Base-by-base conservation (phyloP, 2,888 invertebrate genomes). In the Baccha elongata region DNA sequence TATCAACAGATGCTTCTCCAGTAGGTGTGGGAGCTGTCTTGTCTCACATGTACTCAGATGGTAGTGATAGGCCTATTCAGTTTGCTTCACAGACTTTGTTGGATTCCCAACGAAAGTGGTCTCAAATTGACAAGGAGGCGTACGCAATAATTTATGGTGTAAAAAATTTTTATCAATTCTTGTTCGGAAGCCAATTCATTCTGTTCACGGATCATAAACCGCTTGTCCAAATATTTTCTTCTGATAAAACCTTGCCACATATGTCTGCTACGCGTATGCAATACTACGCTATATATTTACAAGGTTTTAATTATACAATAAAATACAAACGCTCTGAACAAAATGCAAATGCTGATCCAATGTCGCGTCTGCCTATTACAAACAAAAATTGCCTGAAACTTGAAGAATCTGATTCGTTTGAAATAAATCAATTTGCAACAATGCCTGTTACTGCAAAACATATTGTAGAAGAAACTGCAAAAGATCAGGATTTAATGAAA, bases 11-110 rank as follows among this genome's bases (percentile, higher is more conserved):
- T n/a, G n/a, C 46, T 11, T 64, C 37, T 13, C 72, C 84, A 6
- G 84, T 72, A 8, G 86, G 86, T 6, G 86, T 19, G 19, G 17
- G 44, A 10, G 19, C 89, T 6, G 88, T 89, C 5, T 69, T 89
- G 17, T 86, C 85, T 1, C 89, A 89, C 62, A 84, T 85, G 11
- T 86, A 85, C 40, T 73, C 73, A 35, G 87, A 89, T 85, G 88
- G 88, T 19, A 73, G 81, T 37, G 88, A 90, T 78, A 75, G 87
- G 48, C 90, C 89, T 23, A n/a, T n/a, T n/a, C n/a, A n/a, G n/a
- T n/a, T n/a, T n/a, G n/a, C n/a, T n/a, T n/a, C n/a, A n/a, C n/a
- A 69, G 23, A 53, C 67, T 17, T 29, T 67, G 8, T 26, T 15
- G 35, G 26, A 29, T 19, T 42, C 29, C n/a, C 52, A 42, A n/a